These are phyloP conservation scores for Danio aesculapii DNA, from an alignment of 2,797 vertebrate species.

Conservation along the genomic window DNA sequence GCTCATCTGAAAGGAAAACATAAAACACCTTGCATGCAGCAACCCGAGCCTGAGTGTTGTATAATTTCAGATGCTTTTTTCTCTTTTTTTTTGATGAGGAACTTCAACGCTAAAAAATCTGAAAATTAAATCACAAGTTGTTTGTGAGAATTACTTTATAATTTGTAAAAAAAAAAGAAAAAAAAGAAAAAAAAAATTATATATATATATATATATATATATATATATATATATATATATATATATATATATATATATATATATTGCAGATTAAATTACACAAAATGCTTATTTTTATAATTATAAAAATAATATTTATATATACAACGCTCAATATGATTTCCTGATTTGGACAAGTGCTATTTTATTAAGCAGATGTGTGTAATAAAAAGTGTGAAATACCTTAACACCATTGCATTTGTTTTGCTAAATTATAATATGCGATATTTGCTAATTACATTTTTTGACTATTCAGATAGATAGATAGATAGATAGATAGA, in stretches of 20 bases:
- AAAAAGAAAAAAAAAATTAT: too few species aligned
- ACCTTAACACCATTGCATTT: neutral
- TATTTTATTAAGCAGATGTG: neutral
- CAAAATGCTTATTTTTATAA: neutral
- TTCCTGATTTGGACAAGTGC: slow-evolving; percentile 15
- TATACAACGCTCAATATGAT: neutral
- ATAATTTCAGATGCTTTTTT: neutral
- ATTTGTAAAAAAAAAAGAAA: neutral
- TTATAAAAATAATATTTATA: neutral
- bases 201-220: too few species aligned
- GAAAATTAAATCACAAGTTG: slow-evolving; percentile 2
- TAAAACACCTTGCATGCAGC: slow-evolving; percentile 18
- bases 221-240: too few species aligned
- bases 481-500: too few species aligned
- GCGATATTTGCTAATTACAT: too few species aligned
- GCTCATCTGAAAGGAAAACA: slow-evolving; percentile 37
- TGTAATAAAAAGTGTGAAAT: neutral
- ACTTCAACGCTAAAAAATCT: neutral
- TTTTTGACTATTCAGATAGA: too few species aligned
- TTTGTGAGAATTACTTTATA: neutral
- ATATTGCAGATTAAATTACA: neutral
- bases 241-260: too few species aligned
- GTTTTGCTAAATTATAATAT: neutral
- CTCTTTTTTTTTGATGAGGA: slow-evolving; percentile 2
- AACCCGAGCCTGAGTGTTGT: neutral